A percentile compares a stretch with the other conserved stretches of the same genome.
These are phyloP conservation scores for Thamnaconus septentrionalis DNA, from an alignment of 2,113 vertebrate species.

Conservation along the genomic window DNA sequence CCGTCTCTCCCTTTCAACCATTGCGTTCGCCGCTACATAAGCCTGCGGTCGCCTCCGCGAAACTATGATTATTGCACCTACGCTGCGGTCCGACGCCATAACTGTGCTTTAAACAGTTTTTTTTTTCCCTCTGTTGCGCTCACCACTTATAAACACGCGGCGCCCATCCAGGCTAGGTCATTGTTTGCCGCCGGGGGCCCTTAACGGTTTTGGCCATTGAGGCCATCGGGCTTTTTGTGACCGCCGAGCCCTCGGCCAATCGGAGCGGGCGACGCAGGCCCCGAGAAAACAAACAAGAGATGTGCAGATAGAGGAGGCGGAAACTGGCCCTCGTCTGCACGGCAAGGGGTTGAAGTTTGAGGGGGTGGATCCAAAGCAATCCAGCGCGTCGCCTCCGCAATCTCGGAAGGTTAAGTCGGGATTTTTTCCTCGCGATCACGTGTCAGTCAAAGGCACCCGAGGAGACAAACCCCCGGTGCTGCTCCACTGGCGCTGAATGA, in stretches of 20 bases:
- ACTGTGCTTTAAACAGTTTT: conserved; percentile 69
- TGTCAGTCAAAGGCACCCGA: conserved; percentile 36
- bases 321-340: conserved; percentile 3
- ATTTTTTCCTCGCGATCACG: conserved; percentile 4
- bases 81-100: conserved; percentile 63
- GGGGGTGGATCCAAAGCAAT: conserved; percentile 25
- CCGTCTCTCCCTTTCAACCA: conserved; percentile 46
- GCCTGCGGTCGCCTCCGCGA: conserved; percentile 66
- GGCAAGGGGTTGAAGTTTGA: conserved; percentile 13
- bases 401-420: conserved; percentile 26
- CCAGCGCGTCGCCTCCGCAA: conserved; percentile 20
- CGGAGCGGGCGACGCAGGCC: conserved; percentile 21
- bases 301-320: conserved; percentile 36
- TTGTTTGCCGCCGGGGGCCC: conserved; percentile 45
- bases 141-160: too few species aligned
- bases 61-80: conserved; percentile 70
- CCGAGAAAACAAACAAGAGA: conserved; percentile 36
- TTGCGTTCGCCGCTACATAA: conserved; percentile 58
- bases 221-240: too few species aligned
- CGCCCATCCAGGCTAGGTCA: conserved; percentile 16
- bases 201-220: too few species aligned
- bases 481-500: conserved; percentile 58
- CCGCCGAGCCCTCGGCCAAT: conserved; percentile 1
- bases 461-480: conserved; percentile 34
- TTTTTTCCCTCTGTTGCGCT: conserved; percentile 27